These are phyloP conservation scores for Oncorhynchus keta DNA, from an alignment of 2,113 vertebrate genomes.

Conservation along the genomic window DNA sequence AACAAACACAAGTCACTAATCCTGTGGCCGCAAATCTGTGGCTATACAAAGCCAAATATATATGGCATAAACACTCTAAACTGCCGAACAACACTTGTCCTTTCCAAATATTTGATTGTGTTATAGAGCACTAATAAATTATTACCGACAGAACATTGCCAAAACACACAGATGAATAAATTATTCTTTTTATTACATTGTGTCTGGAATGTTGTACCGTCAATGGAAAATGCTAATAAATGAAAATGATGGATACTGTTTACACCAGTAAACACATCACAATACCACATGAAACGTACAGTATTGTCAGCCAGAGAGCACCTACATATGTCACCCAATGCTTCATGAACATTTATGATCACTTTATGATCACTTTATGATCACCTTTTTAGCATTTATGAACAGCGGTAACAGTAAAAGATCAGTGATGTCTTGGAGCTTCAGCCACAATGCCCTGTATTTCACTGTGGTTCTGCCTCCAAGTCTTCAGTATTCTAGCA, in stretches of 20 bases:
- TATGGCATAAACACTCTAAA: neutral
- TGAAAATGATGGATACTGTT: constrained; percentile 20
- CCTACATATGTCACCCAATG: neutral
- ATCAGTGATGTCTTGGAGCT: constrained; percentile 4
- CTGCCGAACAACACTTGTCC: neutral
- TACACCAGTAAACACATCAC: constrained; percentile 25
- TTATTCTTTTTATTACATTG: constrained; percentile 20
- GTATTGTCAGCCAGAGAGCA: neutral
- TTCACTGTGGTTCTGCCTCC: constrained; percentile 27
- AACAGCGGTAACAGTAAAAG: neutral
- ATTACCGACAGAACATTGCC: neutral
- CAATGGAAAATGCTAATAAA: too few species aligned
- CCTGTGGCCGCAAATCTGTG: constrained; percentile 4
- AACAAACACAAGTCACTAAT: constrained; percentile 36
- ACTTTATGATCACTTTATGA: neutral
- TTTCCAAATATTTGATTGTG: neutral
- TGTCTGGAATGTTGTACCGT: neutral
- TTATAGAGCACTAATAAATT: neutral
- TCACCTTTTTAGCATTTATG: neutral
- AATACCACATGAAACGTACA: constrained; percentile 6
- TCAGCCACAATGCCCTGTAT: constrained; percentile 31
- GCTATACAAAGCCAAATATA: constrained; percentile 17
- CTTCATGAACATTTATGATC: neutral
- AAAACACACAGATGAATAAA: constrained; percentile 22
- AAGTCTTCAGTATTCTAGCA: neutral